These are phyloP conservation scores for Anadara kagoshimensis DNA, from an alignment of 1,140 invertebrate species.

Conservation along the genomic window DNA sequence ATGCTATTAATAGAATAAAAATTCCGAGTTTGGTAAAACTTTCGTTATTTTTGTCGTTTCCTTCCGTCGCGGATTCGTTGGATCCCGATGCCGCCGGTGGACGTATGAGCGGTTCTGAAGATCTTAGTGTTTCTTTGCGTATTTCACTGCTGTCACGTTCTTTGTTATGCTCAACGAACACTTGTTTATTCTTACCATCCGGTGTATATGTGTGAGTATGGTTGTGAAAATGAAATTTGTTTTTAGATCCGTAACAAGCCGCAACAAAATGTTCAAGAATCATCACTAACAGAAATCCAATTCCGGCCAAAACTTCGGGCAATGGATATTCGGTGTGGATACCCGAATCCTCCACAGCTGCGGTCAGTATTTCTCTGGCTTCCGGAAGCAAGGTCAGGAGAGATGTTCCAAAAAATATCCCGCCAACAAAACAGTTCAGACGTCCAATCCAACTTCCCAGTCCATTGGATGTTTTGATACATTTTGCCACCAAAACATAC, in stretches of 20 bases:
- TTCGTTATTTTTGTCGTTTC: neutral
- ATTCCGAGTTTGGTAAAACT: neutral
- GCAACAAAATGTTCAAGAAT: conserved; percentile 76
- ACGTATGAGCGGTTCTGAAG: neutral
- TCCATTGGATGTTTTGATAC: neutral
- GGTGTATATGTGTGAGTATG: neutral
- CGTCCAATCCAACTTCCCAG: conserved; percentile 31
- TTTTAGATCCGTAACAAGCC: conserved; percentile 36
- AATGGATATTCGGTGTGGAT: conserved; percentile 42
- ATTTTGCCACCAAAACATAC: neutral
- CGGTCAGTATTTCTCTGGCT: conserved; percentile 69
- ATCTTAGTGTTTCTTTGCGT: neutral
- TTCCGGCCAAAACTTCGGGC: conserved; percentile 62
- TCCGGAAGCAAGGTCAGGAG: conserved; percentile 77
- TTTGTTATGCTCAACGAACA: neutral
- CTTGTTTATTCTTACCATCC: neutral
- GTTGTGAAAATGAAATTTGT: neutral
- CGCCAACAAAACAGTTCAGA: conserved; percentile 75
- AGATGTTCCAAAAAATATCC: conserved; percentile 77
- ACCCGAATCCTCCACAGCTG: neutral
- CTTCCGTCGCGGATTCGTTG: neutral
- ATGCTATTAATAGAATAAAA: conserved; percentile 53
- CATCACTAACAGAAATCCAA: conserved; percentile 78
- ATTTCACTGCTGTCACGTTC: neutral
- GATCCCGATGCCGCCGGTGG: neutral